A percentile compares a stretch with the other conserved stretches of the same genome.
Evolutionary conservation across 2,888 invertebrate genomes (phyloP).

Genomic region (Polydrusus pterygomalis): DNA sequence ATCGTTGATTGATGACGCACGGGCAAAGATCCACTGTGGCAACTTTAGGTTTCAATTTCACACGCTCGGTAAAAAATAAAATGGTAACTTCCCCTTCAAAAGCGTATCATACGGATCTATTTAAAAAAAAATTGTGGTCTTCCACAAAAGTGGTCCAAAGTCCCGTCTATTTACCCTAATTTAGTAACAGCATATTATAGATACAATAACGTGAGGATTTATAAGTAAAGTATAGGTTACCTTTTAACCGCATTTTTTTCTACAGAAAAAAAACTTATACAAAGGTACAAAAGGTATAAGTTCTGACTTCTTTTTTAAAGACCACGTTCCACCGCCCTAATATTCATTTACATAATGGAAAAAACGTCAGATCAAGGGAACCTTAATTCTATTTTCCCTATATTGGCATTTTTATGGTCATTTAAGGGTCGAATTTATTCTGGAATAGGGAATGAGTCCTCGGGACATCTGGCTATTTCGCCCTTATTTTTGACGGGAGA

Average conservation of each 20-base stretch:
- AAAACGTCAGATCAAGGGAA: constrained; percentile 54
- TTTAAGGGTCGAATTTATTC: constrained; percentile 54
- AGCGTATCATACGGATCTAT: constrained; percentile 2
- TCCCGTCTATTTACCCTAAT: constrained; percentile 51
- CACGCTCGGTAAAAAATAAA: constrained; percentile 34
- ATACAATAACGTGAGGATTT: constrained; percentile 47
- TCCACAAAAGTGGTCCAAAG: constrained; percentile 33
- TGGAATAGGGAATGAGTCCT: constrained; percentile 48
- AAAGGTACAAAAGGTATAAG: constrained; percentile 33
- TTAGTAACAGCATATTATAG: constrained; percentile 40
- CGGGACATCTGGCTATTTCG: constrained; percentile 45
- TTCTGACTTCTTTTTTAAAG: constrained; percentile 44
- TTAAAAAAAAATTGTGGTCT: constrained; percentile 12
- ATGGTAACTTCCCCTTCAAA: constrained; percentile 16
- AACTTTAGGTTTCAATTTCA: too few species aligned
- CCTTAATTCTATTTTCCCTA: constrained; percentile 55
- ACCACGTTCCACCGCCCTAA: constrained; percentile 41
- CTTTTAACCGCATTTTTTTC: constrained; percentile 39
- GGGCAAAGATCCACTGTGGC: too few species aligned
- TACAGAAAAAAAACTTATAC: constrained; percentile 26
- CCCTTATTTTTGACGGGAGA: constrained; percentile 41
- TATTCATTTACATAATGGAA: constrained; percentile 54
- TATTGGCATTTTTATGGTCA: constrained; percentile 56
- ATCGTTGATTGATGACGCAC: too few species aligned
- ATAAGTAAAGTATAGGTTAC: constrained; percentile 46